Evolutionary conservation across 2,888 invertebrate species (phyloP), one percentile per base, ranked within the genome.

Genomic region (Thumatha senex): DNA sequence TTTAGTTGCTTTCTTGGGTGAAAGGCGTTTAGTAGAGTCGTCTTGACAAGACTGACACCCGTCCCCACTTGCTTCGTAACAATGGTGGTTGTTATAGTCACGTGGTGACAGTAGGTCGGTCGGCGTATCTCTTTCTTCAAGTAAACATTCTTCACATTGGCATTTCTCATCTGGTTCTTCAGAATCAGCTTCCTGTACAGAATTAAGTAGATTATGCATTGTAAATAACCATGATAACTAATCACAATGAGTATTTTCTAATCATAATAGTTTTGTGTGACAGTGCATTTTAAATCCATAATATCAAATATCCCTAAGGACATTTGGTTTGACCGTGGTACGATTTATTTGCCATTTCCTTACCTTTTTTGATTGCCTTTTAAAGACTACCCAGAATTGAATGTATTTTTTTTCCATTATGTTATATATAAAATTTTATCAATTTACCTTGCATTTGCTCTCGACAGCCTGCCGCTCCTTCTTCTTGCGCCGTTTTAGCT

Each of bases 401-500:
- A n/a, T n/a, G n/a, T n/a, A n/a, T n/a, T n/a, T n/a, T 24, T 24
- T 24, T 24, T 24, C n/a, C n/a, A n/a, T 24, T 24, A 24, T 24
- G 2, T 24, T 24, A 24, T 4, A 24, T 24, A 4, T 24, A 24
- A 24, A 24, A 2, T 24, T 4, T 2, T 4, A 24, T 24, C 18
- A 24, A 24, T 2, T 24, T 59, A 83, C 92, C 83, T 89, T 92
- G 84, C 83, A 89, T 63, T 88, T 89, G 57, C 68, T 82, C 58
- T 88, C 89, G 38, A 85, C 80, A 40, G 89, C 86, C 61, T 84
- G 89, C 51, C 86, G 80, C 58, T 83, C 86, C 81, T 96, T 96
- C 93, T 95, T 95, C 94, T 96, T 95, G 72, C 94, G 94, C 76
- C 93, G 92, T 71, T 93, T 92, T 45, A 97, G 93, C 83, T 98